Conservation (phyloP, 2,113 vertebrate genomes). For the Alouatta palliata region DNA sequence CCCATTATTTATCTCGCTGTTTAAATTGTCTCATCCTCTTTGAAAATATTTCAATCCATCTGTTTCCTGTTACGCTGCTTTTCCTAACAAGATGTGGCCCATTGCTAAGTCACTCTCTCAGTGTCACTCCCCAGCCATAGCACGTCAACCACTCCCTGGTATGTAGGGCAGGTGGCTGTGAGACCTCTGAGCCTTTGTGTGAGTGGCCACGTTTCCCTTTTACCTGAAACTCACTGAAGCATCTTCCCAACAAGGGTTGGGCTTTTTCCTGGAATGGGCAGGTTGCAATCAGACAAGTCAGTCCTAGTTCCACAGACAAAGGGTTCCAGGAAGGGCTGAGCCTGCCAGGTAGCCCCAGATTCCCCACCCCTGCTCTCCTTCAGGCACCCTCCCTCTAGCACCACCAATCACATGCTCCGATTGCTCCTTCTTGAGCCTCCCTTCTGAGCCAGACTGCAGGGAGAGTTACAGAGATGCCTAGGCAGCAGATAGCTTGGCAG, state of each 20-base stretch:
- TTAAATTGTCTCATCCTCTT: background rate
- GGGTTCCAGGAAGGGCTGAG: background rate
- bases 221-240: background rate
- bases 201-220: background rate
- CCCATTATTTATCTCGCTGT: background rate
- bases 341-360: background rate
- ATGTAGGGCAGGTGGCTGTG: background rate
- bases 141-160: background rate
- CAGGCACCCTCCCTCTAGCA: too few relatives aligned
- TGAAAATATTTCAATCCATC: slow-evolving; percentile 3
- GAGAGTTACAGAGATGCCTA: background rate
- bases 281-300: background rate
- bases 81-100: background rate
- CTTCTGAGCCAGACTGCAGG: background rate
- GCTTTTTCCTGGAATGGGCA: background rate
- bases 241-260: background rate
- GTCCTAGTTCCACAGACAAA: background rate
- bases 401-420: background rate
- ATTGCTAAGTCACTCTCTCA: background rate
- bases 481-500: background rate
- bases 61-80: slow-evolving; percentile 39
- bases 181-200: background rate
- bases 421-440: background rate
- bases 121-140: background rate
- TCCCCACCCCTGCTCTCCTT: too few relatives aligned